These are phyloP conservation scores for Triplophysa tibetana DNA, from an alignment of 2,113 vertebrate species.

Conservation along the genomic window DNA sequence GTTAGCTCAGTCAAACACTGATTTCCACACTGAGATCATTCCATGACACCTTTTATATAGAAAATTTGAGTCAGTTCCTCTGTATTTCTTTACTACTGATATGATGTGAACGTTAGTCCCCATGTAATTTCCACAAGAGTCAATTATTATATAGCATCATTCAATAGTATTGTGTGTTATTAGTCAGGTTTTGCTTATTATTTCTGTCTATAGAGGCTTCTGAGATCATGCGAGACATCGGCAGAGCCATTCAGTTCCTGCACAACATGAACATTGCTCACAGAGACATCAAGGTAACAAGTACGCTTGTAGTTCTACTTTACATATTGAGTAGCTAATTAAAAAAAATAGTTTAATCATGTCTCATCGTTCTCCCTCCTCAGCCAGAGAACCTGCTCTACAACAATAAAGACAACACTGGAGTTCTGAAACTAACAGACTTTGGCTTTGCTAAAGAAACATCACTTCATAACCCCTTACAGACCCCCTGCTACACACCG, in stretches of 20 bases:
- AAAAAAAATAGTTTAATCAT: too few species aligned
- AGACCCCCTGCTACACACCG: constrained; percentile 97
- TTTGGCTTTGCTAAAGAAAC: constrained; percentile 99
- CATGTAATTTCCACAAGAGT: neutral
- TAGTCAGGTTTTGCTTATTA: too few species aligned
- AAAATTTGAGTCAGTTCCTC: too few species aligned
- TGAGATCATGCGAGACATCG: constrained; percentile 94
- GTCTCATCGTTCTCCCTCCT: neutral
- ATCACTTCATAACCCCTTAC: constrained; percentile 86
- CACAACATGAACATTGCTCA: constrained; percentile 92
- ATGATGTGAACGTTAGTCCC: neutral
- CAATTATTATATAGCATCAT: too few species aligned
- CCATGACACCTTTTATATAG: neutral
- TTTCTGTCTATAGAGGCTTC: constrained; percentile 82
- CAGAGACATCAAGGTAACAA: constrained; percentile 92
- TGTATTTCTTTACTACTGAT: too few species aligned
- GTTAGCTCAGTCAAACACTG: too few species aligned
- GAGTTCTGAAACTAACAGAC: constrained; percentile 93
- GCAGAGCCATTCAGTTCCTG: constrained; percentile 90
- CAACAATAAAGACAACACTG: constrained; percentile 79
- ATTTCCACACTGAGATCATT: neutral
- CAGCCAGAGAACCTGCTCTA: constrained; percentile 98
- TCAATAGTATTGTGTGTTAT: neutral
- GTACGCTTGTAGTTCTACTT: too few species aligned
- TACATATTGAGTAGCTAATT: neutral